Conservation (phyloP, 1,140 invertebrate species). For the Acromyrmex charruanus region DNA sequence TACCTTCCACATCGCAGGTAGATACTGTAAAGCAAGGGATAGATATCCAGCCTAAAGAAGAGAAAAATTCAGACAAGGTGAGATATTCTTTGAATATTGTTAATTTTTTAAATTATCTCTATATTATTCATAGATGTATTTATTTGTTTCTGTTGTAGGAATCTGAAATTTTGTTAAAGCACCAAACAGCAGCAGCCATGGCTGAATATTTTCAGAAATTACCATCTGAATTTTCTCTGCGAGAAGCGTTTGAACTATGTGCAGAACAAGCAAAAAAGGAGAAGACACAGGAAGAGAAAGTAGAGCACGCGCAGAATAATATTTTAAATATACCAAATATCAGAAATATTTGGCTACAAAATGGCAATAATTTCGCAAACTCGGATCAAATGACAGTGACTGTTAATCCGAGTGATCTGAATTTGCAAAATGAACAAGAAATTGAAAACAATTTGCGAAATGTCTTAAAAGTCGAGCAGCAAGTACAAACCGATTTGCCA, state of each 20-base stretch:
- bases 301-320: slow-evolving; percentile 82
- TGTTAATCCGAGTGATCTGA: slow-evolving; percentile 81
- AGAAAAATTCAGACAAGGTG: slow-evolving; percentile 61
- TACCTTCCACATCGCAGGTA: slow-evolving; percentile 75
- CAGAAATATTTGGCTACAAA: slow-evolving; percentile 81
- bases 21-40: slow-evolving; percentile 77
- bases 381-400: slow-evolving; percentile 80
- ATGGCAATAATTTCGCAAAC: slow-evolving; percentile 79
- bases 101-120: neutral
- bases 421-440: slow-evolving; percentile 77
- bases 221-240: slow-evolving; percentile 80
- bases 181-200: slow-evolving; percentile 78
- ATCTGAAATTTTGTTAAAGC: slow-evolving; percentile 78
- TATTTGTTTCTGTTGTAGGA: slow-evolving; percentile 67
- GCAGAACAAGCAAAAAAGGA: slow-evolving; percentile 83
- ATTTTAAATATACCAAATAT: slow-evolving; percentile 85
- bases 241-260: slow-evolving; percentile 85
- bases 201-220: slow-evolving; percentile 85
- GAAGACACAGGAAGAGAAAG: slow-evolving; percentile 80
- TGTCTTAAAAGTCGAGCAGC: slow-evolving; percentile 80
- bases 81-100: slow-evolving; percentile 25
- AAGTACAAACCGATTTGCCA: slow-evolving; percentile 81
- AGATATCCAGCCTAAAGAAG: slow-evolving; percentile 70
- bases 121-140: slow-evolving; percentile 8
- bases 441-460: slow-evolving; percentile 73